These are phyloP conservation scores for Onchidella celtica DNA, from an alignment of 2,888 invertebrate species.

Conservation along the genomic window DNA sequence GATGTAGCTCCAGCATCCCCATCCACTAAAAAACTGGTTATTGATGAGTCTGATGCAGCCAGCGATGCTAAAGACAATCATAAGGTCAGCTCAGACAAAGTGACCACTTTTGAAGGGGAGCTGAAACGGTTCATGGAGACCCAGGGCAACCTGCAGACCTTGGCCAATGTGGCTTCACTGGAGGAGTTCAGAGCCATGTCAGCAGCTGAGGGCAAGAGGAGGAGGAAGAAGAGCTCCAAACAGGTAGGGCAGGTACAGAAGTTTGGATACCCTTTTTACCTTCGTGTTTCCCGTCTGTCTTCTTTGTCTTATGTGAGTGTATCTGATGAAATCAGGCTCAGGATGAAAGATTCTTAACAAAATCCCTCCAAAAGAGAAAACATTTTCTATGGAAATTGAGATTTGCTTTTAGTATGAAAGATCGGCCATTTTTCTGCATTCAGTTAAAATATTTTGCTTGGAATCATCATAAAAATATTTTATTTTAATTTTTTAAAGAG, in stretches of 20 bases:
- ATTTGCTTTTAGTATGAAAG: no score
- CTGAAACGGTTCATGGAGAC: constrained; percentile 28
- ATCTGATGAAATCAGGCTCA: no score
- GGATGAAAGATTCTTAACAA: no score
- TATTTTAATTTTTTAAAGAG: no score
- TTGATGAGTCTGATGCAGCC: constrained; percentile 38
- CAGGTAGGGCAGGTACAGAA: constrained; percentile 17
- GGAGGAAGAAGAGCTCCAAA: constrained; percentile 41
- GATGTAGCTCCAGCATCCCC: neutral
- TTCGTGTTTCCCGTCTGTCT: no score
- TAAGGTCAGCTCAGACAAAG: constrained; percentile 27
- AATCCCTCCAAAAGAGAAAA: no score
- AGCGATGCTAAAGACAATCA: constrained; percentile 5
- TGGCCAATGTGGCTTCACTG: constrained; percentile 64
- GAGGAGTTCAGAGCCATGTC: constrained; percentile 49
- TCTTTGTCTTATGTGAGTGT: no score
- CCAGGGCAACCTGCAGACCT: constrained; percentile 67
- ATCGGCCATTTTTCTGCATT: no score
- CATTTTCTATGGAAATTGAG: no score
- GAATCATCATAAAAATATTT: no score
- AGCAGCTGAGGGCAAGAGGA: constrained; percentile 26
- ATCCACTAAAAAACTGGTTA: constrained; percentile 14
- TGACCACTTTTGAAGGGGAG: constrained; percentile 6
- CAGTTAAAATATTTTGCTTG: no score
- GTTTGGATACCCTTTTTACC: no score